Percentiles rank a stretch among this genome's conserved stretches.
Evolutionary conservation across 2,797 vertebrate genomes (phyloP).

Genomic region (Gouania willdenowi): DNA sequence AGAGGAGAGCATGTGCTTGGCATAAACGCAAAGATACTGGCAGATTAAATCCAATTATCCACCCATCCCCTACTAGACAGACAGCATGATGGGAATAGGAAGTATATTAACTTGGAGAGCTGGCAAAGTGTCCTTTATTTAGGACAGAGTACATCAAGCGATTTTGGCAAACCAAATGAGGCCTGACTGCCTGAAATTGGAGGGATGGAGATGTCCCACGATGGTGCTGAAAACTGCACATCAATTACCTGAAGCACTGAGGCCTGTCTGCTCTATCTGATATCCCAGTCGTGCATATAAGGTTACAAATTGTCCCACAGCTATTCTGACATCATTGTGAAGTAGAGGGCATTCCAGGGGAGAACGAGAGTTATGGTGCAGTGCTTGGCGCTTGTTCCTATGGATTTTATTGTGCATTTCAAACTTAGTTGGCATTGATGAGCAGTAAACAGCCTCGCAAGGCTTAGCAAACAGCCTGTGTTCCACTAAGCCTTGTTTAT

Average conservation of each 20-base stretch:
- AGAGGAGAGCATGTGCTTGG: slow-evolving; percentile 13
- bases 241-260: slow-evolving; percentile 71
- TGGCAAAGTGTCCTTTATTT: slow-evolving; percentile 59
- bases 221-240: slow-evolving; percentile 69
- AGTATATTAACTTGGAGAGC: slow-evolving; percentile 35
- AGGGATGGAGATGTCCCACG: slow-evolving; percentile 57
- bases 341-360: slow-evolving; percentile 24
- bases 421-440: slow-evolving; percentile 49
- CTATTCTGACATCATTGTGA: slow-evolving; percentile 17
- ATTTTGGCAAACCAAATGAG: slow-evolving; percentile 48
- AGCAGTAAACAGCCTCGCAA: slow-evolving; percentile 54
- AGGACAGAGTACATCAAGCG: slow-evolving; percentile 37
- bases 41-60: slow-evolving; percentile 21
- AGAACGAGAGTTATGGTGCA: not conserved
- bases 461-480: slow-evolving; percentile 56
- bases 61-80: slow-evolving; percentile 11
- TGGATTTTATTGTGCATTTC: slow-evolving; percentile 26
- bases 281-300: slow-evolving; percentile 35
- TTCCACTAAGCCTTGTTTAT: slow-evolving; percentile 61
- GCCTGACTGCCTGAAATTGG: slow-evolving; percentile 43
- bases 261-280: slow-evolving; percentile 56
- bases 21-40: slow-evolving; percentile 6
- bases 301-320: slow-evolving; percentile 43
- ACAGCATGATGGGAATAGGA: slow-evolving; percentile 17
- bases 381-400: slow-evolving; percentile 10